A percentile compares a stretch with the other conserved stretches of the same genome.
These are phyloP conservation scores for Lagria hirta DNA, from an alignment of 2,888 invertebrate genomes.

Conservation along the genomic window DNA sequence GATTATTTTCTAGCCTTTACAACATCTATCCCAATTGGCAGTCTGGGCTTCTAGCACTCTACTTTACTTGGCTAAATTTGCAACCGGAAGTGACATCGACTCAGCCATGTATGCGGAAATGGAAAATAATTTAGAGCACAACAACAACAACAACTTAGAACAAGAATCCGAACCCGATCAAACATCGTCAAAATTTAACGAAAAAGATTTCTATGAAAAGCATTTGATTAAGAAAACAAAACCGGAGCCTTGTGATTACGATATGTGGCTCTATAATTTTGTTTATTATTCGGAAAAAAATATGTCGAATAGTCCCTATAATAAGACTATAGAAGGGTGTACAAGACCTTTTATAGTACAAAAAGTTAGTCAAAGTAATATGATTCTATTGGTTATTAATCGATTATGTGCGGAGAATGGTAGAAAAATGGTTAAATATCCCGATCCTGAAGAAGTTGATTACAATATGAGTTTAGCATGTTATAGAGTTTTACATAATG, in stretches of 20 bases:
- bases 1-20: conserved; percentile 58
- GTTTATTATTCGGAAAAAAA: conserved; percentile 48
- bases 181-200: conserved; percentile 55
- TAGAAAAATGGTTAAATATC: conserved; percentile 32
- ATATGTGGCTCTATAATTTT: conserved; percentile 54
- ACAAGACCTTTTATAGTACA: conserved; percentile 72
- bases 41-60: conserved; percentile 62
- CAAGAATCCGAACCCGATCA: conserved; percentile 52
- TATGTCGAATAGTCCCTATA: conserved; percentile 47
- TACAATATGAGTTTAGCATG: conserved; percentile 55
- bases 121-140: conserved; percentile 32
- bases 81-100: conserved; percentile 57
- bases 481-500: conserved; percentile 51
- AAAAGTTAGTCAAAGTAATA: conserved; percentile 75
- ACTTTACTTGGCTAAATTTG: conserved; percentile 62
- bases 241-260: conserved; percentile 83
- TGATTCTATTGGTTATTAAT: conserved; percentile 77
- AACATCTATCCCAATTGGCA: conserved; percentile 59
- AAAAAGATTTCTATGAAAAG: conserved; percentile 58
- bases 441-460: conserved; percentile 47
- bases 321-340: conserved; percentile 49
- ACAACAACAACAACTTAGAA: conserved; percentile 28
- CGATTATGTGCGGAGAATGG: conserved; percentile 57
- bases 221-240: conserved; percentile 75
- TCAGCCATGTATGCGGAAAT: conserved; percentile 54